Evolutionary conservation across 2,888 invertebrate species (phyloP).

Genomic region (Synergus japonicus): DNA sequence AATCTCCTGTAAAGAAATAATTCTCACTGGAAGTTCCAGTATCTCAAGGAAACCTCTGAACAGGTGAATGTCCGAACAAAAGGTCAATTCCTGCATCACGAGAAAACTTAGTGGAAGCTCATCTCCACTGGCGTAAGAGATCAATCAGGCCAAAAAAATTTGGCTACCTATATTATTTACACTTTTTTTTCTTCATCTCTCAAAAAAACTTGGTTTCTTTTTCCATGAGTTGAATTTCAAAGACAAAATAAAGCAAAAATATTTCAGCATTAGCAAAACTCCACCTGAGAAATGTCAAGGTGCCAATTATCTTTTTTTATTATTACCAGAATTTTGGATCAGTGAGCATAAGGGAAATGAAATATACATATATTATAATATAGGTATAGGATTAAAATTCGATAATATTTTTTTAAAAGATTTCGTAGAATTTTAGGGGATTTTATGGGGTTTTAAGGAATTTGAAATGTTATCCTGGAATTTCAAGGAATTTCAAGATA

Average conservation of each 20-base stretch:
- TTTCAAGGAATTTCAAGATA: no score
- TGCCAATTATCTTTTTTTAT: background rate
- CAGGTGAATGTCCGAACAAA: slow-evolving; percentile 55
- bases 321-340: no score
- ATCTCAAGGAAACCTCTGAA: slow-evolving; percentile 53
- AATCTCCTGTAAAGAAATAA: slow-evolving; percentile 44
- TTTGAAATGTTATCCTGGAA: no score
- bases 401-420: no score
- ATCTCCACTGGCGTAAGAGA: slow-evolving; percentile 18
- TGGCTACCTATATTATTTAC: background rate
- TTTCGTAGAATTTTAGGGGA: no score
- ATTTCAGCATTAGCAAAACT: background rate
- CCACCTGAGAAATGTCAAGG: background rate
- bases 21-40: slow-evolving; percentile 49
- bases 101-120: slow-evolving; percentile 17
- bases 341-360: no score
- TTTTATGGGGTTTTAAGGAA: no score
- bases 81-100: slow-evolving; percentile 46
- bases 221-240: background rate
- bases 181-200: background rate
- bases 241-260: background rate
- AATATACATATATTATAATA: no score
- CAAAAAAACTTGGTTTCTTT: background rate
- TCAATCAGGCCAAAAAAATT: slow-evolving; percentile 4
- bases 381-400: no score